Evolutionary conservation across 1,140 invertebrate species (phyloP), one percentile per base, ranked within the genome.

Genomic region (Anoplophora glabripennis): DNA sequence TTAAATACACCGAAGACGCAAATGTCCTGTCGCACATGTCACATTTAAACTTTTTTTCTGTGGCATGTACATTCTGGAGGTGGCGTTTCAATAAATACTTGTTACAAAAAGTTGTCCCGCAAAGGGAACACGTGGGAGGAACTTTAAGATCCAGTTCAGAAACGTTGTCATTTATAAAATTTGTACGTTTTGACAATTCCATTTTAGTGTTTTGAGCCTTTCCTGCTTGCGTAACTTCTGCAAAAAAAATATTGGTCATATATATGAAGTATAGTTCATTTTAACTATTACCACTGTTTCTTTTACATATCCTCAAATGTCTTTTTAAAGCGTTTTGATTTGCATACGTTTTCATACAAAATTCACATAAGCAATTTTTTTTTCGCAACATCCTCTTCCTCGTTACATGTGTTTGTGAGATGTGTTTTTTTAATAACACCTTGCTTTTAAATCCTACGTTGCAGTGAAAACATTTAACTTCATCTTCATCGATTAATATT

Each of bases 1-100:
- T 86, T 49, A 89, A 75, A 59, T 87, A 84, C 37, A 86, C 84
- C 0, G 80, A 77, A 34, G 79, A 82, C 35, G 83, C 83, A 54
- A 94, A 84, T 56, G 86, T 84, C 76, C 93, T 90, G 14, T 83
- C 83, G 73, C 90, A 91, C 21, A 88, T 81, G 61, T 85, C 83
- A 74, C 86, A 87, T 1, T 83, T 74, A 70, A 80, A 82, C 37
- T 82, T 78, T 55, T 83, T 81, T 53, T 83, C 83, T 1, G 84
- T 85, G 28, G 81, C 79, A 72, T 87, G 85, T 11, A 70, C 68
- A 51, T 68, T 68, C 38, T 46, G 35, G 35, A 59, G 37, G 34
- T 70, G 68, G 7, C 66, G 38, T 45, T 61, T 65, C n/a, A 66
- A 28, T n/a, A 68, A 49, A 56, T 68, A 67, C 46, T 64, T 66